These are phyloP conservation scores for Percopsis omiscomaycus DNA, from an alignment of 2,797 vertebrate genomes.

Conservation along the genomic window DNA sequence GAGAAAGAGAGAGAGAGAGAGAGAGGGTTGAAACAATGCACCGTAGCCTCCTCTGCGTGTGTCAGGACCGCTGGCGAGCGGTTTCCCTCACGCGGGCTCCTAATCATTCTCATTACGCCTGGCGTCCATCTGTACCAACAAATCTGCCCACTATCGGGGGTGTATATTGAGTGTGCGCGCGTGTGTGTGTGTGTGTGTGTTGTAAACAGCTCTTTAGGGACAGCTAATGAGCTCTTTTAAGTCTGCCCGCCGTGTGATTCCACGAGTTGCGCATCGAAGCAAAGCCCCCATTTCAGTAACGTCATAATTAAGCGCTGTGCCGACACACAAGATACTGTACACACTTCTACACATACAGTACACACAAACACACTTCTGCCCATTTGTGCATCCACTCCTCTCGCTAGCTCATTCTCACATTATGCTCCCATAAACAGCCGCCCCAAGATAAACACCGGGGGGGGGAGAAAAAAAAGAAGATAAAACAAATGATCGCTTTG, in stretches of 20 bases:
- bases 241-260: slow-evolving; percentile 91
- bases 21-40: slow-evolving; percentile 61
- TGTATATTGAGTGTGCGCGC: slow-evolving; percentile 2
- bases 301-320: slow-evolving; percentile 88
- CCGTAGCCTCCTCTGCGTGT: slow-evolving; percentile 74
- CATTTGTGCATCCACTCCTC: slow-evolving; percentile 16
- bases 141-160: slow-evolving; percentile 88
- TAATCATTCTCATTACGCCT: slow-evolving; percentile 98
- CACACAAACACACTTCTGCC: slow-evolving; percentile 1
- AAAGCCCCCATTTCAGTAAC: slow-evolving; percentile 94
- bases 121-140: slow-evolving; percentile 93
- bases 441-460: no score
- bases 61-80: slow-evolving; percentile 38
- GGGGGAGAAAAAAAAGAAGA: no score
- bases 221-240: slow-evolving; percentile 98
- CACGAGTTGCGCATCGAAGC: slow-evolving; percentile 88
- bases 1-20: slow-evolving; percentile 18
- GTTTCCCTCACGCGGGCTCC: slow-evolving; percentile 41
- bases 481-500: slow-evolving; percentile 33
- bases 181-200: slow-evolving; percentile 78
- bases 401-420: slow-evolving; percentile 13
- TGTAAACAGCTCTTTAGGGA: slow-evolving; percentile 96
- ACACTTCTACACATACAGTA: not conserved
- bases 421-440: slow-evolving; percentile 41
- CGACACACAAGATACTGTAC: slow-evolving; percentile 33